phyloP scores from a whole-genome alignment of 2,888 invertebrate species.

The Aplocera efformata region DNA sequence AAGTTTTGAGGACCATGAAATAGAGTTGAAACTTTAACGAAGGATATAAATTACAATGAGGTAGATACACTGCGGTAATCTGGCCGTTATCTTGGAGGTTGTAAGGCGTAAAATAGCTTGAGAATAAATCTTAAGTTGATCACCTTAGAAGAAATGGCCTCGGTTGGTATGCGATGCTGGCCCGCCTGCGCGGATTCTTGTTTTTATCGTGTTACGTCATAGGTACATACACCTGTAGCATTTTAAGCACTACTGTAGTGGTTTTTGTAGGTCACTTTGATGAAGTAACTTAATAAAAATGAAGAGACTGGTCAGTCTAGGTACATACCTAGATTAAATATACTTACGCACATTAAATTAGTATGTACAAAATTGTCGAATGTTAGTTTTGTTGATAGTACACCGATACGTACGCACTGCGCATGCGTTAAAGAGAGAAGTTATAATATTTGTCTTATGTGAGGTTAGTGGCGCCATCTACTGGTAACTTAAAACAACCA shows the following conservation, averaged over 20 bases:
- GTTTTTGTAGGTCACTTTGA: too few species aligned
- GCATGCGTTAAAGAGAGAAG: too few species aligned
- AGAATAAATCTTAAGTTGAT: conserved; percentile 43
- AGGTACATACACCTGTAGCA: conserved; percentile 14
- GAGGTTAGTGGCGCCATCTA: conserved; percentile 5
- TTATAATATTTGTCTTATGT: too few species aligned
- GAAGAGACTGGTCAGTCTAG: too few species aligned
- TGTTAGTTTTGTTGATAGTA: too few species aligned
- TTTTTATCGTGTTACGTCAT: conserved; percentile 33
- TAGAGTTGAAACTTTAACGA: conserved; percentile 8
- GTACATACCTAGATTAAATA: too few species aligned
- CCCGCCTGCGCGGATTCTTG: conserved; percentile 43
- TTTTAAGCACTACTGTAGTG: too few species aligned
- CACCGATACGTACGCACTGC: too few species aligned
- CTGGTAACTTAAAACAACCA: not conserved
- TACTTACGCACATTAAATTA: too few species aligned
- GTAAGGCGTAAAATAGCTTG: conserved; percentile 34
- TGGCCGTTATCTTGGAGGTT: conserved; percentile 17
- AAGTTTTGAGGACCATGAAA: conserved; percentile 16
- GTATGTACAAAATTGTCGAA: too few species aligned
- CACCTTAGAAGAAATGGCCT: conserved; percentile 72
- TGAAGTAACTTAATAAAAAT: too few species aligned
- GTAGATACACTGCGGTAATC: conserved; percentile 10
- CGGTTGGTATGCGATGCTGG: conserved; percentile 51
- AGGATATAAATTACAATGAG: conserved; percentile 6